These are phyloP conservation scores for Rhabdophis nuchalis DNA, from an alignment of 2,797 vertebrate species.

Conservation along the genomic window DNA sequence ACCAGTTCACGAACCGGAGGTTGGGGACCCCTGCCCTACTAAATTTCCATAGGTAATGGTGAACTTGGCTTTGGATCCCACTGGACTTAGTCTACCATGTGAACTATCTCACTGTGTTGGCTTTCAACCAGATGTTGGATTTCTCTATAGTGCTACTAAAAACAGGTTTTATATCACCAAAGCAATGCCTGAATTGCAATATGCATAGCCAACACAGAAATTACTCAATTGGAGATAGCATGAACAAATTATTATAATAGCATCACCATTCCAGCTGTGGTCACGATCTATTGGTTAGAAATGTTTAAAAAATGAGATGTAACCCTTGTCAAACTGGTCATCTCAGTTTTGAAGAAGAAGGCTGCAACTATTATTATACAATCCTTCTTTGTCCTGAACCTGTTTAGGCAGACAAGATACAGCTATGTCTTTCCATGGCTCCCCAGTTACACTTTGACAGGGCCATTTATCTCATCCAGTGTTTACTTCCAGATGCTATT, in stretches of 20 bases:
- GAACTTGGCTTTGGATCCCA: background rate
- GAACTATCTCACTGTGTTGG: background rate
- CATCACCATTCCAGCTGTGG: background rate
- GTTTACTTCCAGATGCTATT: background rate
- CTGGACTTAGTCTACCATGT: background rate
- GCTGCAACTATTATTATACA: background rate
- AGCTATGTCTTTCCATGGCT: background rate
- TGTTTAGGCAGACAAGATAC: background rate
- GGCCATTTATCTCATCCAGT: background rate
- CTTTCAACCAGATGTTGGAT: background rate
- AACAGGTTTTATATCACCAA: background rate
- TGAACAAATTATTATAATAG: background rate
- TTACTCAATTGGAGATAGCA: background rate
- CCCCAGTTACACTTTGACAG: background rate
- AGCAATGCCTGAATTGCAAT: background rate
- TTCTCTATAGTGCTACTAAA: background rate
- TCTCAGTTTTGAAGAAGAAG: background rate
- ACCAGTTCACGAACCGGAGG: no score
- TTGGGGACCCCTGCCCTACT: no score
- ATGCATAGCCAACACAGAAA: background rate
- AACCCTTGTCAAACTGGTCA: background rate
- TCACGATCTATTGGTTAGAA: background rate
- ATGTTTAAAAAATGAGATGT: background rate
- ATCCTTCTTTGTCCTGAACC: background rate
- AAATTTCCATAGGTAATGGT: background rate